phyloP scores from a whole-genome alignment of 2,797 vertebrate species.

The Chaunax sp. region DNA sequence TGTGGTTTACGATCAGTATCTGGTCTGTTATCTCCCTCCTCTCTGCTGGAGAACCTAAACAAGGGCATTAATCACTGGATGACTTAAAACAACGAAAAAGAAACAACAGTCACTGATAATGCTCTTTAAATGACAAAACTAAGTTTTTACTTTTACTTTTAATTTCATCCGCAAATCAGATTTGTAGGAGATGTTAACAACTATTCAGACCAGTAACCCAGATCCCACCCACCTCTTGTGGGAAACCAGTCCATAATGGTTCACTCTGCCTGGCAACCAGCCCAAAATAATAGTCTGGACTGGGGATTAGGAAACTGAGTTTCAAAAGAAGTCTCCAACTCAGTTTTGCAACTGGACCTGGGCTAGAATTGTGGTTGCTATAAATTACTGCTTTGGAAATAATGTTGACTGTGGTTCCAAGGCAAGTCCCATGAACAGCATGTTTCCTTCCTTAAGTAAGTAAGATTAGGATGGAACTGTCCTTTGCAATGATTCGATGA shows the following conservation, averaged over 20 bases:
- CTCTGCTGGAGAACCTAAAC: not conserved
- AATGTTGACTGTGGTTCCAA: slow-evolving; percentile 35
- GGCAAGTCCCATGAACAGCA: slow-evolving; percentile 25
- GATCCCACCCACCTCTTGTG: slow-evolving; percentile 47
- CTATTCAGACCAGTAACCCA: slow-evolving; percentile 11
- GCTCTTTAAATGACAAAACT: not conserved
- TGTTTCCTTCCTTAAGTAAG: slow-evolving; percentile 7
- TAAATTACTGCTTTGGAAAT: slow-evolving; percentile 37
- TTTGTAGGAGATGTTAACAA: slow-evolving; percentile 17
- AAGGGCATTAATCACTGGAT: not conserved
- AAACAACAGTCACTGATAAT: not conserved
- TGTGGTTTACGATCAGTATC: slow-evolving; percentile 20
- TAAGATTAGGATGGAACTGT: not conserved
- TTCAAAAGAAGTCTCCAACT: slow-evolving; percentile 44
- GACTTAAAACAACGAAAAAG: not conserved
- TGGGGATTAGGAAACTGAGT: slow-evolving; percentile 50
- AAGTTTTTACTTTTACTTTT: not conserved
- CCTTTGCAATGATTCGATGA: slow-evolving; percentile 1
- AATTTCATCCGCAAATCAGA: not conserved
- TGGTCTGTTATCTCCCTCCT: slow-evolving; percentile 6
- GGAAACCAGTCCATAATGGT: slow-evolving; percentile 40
- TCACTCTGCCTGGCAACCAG: slow-evolving; percentile 43
- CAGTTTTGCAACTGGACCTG: slow-evolving; percentile 20
- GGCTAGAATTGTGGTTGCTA: slow-evolving; percentile 38
- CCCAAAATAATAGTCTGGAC: slow-evolving; percentile 61